Conservation (phyloP, 2,113 vertebrate genomes). For the Acinonyx jubatus region DNA sequence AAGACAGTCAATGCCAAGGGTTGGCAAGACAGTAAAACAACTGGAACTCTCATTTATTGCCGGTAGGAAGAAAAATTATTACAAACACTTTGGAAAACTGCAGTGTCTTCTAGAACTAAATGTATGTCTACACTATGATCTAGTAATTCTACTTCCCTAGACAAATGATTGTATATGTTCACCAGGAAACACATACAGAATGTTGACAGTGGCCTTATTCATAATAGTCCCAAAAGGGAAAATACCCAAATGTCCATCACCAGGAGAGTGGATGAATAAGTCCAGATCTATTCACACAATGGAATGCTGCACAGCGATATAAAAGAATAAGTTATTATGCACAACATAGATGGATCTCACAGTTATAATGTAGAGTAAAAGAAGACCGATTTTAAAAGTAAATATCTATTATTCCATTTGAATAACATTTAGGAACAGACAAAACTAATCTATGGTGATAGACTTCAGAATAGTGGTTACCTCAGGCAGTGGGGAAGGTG, state of each 20-base stretch:
- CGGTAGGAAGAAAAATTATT: neutral
- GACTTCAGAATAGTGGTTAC: neutral
- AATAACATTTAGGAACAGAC: neutral
- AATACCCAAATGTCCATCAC: neutral
- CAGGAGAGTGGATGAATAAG: neutral
- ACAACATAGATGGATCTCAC: neutral
- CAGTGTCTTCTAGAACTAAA: neutral
- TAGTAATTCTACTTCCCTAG: neutral
- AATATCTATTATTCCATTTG: neutral
- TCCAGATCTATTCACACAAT: neutral
- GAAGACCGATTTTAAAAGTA: neutral
- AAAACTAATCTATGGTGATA: neutral
- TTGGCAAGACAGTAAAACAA: neutral
- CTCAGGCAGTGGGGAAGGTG: accelerated
- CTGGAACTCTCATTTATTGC: neutral
- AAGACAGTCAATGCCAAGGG: neutral
- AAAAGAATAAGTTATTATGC: neutral
- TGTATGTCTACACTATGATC: neutral
- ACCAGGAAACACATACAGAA: neutral
- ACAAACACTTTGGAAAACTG: neutral
- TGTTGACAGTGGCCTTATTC: neutral
- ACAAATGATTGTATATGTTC: neutral
- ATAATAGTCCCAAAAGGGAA: neutral
- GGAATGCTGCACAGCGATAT: neutral
- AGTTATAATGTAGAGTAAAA: neutral